Base-by-base conservation (phyloP, 2,888 invertebrate species). In the Melieria crassipennis region DNA sequence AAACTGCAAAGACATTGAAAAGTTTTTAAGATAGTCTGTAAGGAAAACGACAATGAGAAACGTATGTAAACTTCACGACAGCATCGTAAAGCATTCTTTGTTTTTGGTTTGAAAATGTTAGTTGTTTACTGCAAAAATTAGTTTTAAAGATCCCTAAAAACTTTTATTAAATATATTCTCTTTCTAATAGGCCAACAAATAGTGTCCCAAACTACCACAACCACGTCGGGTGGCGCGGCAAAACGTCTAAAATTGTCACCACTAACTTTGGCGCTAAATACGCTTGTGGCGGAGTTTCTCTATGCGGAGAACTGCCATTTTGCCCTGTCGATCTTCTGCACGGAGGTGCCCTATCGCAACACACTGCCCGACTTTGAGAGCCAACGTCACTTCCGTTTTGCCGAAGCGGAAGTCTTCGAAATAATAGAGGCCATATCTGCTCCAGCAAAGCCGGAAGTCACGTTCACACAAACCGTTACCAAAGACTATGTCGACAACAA, bases 211-310 rank as follows among this genome's bases (percentile, higher is more conserved):
- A 76, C 73, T 11, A 76, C 75, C 6, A 77, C 75, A 46, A 74
- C 74, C 2, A 69, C 73, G 5, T 73, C 73, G 4, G 71, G 70
- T 7, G 67, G 66, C 4, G 74, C 79, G 42, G 72, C 73, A 0
- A 77, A 80, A 58, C 78, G 81, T 5, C 72, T 83, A 16, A 81
- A 83, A 1, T 73, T 83, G 43, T 82, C 82, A 1, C 85, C 87
- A 1, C 58, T 86, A 58, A 73, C 80, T 5, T 69, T 85, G 70
- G 82, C 81, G 0, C 65, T 87, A 58, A 84, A 86, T 72, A 85
- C 85, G 2, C 78, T 87, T n/a, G 84, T 86, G 0, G 85, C 86
- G 0, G 87, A 87, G 72, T 87, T 86, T 69, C 80, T 87, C 4
- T 85, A 85, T 70, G 80, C 81, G 6, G 83, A 87, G 72, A 84